Percentiles rank a stretch among this genome's conserved stretches.
Conservation (phyloP, 2,113 vertebrate species). For the Bambusicola thoracicus region DNA sequence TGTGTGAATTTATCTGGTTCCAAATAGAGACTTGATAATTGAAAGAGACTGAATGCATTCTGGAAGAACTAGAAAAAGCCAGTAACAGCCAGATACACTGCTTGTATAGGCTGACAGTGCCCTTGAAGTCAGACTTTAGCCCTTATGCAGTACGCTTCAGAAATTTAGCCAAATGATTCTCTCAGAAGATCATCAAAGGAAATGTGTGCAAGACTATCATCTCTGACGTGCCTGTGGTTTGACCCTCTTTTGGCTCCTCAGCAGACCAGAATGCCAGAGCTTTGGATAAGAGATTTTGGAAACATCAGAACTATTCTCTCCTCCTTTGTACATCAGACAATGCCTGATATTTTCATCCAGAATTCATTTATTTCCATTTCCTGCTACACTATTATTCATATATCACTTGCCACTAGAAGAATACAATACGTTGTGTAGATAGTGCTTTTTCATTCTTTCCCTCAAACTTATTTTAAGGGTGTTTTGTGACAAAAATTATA, state of each 20-base stretch:
- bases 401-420: neutral
- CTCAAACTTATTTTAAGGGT: neutral
- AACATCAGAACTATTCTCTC: neutral
- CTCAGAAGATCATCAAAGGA: neutral
- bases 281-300: neutral
- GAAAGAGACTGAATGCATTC: neutral
- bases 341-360: neutral
- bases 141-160: rapidly evolving
- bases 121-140: neutral
- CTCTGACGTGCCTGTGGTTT: neutral
- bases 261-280: neutral
- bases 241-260: neutral
- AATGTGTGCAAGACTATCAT: neutral
- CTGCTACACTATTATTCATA: neutral
- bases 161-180: neutral
- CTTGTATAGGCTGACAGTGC: neutral
- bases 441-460: neutral
- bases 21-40: neutral
- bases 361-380: neutral
- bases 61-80: neutral
- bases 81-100: neutral
- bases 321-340: neutral
- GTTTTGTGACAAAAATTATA: neutral
- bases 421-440: rapidly evolving
- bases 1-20: neutral